Evolutionary conservation across 1,140 invertebrate genomes (phyloP).

Genomic region (Cotesia vestalis): DNA sequence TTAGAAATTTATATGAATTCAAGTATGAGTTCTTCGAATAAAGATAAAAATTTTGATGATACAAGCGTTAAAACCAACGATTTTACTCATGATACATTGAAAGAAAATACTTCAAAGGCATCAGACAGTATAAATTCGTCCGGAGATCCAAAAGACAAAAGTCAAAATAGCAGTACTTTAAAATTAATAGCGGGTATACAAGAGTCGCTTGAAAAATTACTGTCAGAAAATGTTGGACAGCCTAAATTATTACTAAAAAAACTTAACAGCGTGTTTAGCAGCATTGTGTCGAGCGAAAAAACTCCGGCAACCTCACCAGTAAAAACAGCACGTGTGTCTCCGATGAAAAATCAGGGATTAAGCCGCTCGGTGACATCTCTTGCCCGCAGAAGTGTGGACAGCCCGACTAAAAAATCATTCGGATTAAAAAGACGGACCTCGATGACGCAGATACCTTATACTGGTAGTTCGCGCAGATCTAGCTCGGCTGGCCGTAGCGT

Average conservation of each 20-base stretch:
- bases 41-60: slow-evolving; percentile 23
- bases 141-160: no score
- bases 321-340: not conserved
- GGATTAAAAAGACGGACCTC: slow-evolving; percentile 40
- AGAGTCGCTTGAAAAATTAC: slow-evolving; percentile 13
- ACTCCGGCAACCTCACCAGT: not conserved
- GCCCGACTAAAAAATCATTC: no score
- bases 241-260: slow-evolving; percentile 17
- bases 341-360: no score
- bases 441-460: slow-evolving; percentile 29
- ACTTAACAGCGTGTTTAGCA: slow-evolving; percentile 21
- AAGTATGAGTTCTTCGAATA: slow-evolving; percentile 42
- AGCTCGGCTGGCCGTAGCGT: slow-evolving; percentile 5
- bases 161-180: not conserved
- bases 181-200: slow-evolving; percentile 23
- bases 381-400: no score
- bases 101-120: no score
- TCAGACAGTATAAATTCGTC: no score
- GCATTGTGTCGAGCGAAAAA: not conserved
- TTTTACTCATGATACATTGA: no score
- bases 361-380: no score
- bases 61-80: not conserved
- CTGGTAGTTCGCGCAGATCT: slow-evolving; percentile 25
- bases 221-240: not conserved
- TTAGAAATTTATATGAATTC: slow-evolving; percentile 47